Conservation (phyloP, 2,888 invertebrate genomes). For the Tromatobia lineatoria region DNA sequence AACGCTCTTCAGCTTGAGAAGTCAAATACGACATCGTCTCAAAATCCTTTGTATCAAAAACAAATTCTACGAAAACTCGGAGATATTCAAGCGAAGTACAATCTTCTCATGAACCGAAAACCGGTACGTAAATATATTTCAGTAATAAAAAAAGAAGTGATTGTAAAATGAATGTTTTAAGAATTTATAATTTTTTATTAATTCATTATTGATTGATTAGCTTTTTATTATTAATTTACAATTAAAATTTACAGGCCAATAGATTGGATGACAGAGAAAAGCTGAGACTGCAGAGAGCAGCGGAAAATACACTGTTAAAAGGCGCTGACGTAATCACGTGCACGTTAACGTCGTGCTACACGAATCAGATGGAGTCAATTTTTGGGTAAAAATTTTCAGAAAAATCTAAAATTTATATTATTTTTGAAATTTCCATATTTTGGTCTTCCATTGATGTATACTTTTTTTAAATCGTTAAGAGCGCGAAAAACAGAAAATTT, state of each 20-base stretch:
- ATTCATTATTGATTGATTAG: too few species aligned
- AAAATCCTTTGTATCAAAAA: conserved; percentile 56
- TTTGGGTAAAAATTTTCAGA: conserved; percentile 74
- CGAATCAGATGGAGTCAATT: conserved; percentile 81
- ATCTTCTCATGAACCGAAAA: conserved; percentile 69
- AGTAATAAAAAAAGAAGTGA: neutral
- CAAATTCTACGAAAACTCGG: conserved; percentile 67
- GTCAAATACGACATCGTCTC: conserved; percentile 30
- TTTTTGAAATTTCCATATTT: too few species aligned
- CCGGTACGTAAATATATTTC: conserved; percentile 55
- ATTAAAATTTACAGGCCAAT: conserved; percentile 29
- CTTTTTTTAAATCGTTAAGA: too few species aligned
- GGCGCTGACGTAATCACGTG: conserved; percentile 91
- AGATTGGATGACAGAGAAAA: conserved; percentile 68
- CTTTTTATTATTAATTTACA: conserved; percentile 2
- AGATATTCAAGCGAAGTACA: conserved; percentile 65
- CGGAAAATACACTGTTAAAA: conserved; percentile 84
- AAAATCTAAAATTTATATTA: neutral
- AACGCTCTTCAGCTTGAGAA: conserved; percentile 71
- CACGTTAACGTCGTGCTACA: conserved; percentile 88
- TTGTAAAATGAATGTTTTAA: too few species aligned
- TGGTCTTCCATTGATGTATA: too few species aligned
- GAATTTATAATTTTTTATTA: too few species aligned
- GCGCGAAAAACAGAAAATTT: too few species aligned
- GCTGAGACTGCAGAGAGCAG: conserved; percentile 73